Evolutionary conservation across 2,797 vertebrate species (phyloP), one percentile per base, ranked within the genome.

Genomic region (Xyrichtys novacula): DNA sequence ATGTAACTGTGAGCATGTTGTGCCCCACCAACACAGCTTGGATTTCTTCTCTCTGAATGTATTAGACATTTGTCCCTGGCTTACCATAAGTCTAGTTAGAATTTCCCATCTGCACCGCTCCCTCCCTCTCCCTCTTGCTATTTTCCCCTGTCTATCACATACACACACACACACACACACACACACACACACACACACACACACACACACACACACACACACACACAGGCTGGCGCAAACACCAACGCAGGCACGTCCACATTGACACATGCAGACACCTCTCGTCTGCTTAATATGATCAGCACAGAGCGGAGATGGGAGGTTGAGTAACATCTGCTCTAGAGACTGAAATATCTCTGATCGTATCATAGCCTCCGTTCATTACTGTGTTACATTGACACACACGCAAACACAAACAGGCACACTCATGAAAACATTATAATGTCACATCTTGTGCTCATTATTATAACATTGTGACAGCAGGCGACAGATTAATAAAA

Each of bases 311-410:
- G 8, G 74, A 82, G 88, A 84, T 78, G 65, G 77, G 75, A 84
- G 69, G 83, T 85, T 88, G 82, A 84, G 71, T 72, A 89, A 89
- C 88, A 91, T 90, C 89, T 91, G 90, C 76, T 89, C 78, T 57
- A 23, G 85, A 85, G 90, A 87, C 80, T 62, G 59, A 61, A 70
- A 86, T 82, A 78, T 87, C 88, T 88, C 86, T 88, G 86, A 91
- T 89, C 81, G 49, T 79, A 83, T 91, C 88, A 89, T 75, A 67
- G 71, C 61, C 74, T 74, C 69, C 64, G 73, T 90, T 89, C 86
- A 89, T 91, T 86, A 87, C 75, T 39, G 76, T 38, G 29, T 61
- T 55, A 67, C 20, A 7, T 20, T 53, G 55, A 23, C 63, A 14
- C 28, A 62, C 48, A 57, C 31, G 32, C 50, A 61, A 4, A 62